Conservation (phyloP, 2,797 vertebrate species). For the Pyrocephalus nanus region DNA sequence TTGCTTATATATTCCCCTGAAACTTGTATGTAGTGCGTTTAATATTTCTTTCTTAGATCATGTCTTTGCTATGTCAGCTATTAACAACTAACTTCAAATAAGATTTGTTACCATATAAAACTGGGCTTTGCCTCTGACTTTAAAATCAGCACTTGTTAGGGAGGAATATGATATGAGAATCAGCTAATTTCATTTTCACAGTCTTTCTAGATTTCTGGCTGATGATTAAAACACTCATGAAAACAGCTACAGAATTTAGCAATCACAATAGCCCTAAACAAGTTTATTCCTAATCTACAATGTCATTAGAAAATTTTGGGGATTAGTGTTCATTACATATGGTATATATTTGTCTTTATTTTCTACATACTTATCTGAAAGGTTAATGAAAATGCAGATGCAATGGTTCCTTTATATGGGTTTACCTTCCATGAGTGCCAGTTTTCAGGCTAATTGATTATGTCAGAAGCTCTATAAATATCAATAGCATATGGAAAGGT, state of each 20-base stretch:
- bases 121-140: neutral
- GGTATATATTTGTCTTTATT: slow-evolving; percentile 37
- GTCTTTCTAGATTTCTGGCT: slow-evolving; percentile 2
- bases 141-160: neutral
- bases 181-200: neutral
- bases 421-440: slow-evolving; percentile 61
- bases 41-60: neutral
- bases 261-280: neutral
- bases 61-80: neutral
- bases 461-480: slow-evolving; percentile 76
- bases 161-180: neutral
- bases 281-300: neutral
- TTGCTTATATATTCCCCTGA: neutral
- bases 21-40: neutral
- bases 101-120: neutral
- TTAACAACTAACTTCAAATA: neutral
- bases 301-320: slow-evolving; percentile 26
- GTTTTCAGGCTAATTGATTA: slow-evolving; percentile 72
- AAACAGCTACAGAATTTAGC: neutral
- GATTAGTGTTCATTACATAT: neutral
- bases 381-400: slow-evolving; percentile 64
- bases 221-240: neutral
- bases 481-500: slow-evolving; percentile 74
- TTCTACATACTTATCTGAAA: slow-evolving; percentile 32
- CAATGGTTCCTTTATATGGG: slow-evolving; percentile 12